Evolutionary conservation across 2,888 invertebrate genomes (phyloP).

Genomic region (Cantharis flavilabris): DNA sequence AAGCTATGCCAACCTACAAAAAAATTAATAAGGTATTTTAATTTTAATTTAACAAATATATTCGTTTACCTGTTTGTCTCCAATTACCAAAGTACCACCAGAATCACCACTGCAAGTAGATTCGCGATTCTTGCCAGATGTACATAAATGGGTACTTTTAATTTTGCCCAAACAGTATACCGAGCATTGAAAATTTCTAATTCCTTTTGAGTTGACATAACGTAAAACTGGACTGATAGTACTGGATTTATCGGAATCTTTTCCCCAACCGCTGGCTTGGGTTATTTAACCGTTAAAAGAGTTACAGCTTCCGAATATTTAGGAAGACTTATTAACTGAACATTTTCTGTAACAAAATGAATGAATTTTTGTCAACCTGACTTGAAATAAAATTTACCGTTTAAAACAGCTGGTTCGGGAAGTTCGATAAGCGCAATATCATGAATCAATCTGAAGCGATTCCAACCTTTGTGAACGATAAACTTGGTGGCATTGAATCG

Average conservation of each 20-base stretch:
- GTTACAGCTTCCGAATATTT: slow-evolving; percentile 15
- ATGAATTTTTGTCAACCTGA: not conserved
- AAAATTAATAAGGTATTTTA: not conserved
- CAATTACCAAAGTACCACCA: slow-evolving; percentile 33
- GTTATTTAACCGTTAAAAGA: slow-evolving; percentile 51
- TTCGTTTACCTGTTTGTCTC: slow-evolving; percentile 1
- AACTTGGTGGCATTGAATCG: slow-evolving; percentile 26
- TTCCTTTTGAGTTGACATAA: slow-evolving; percentile 52
- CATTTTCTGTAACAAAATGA: not conserved
- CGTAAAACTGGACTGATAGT: slow-evolving; percentile 54
- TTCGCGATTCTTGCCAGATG: slow-evolving; percentile 51
- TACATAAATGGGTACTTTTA: slow-evolving; percentile 57
- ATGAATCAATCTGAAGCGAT: slow-evolving; percentile 36
- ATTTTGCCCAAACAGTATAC: slow-evolving; percentile 30
- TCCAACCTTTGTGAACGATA: slow-evolving; percentile 30
- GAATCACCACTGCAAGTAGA: slow-evolving; percentile 60
- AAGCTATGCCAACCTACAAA: slow-evolving; percentile 36
- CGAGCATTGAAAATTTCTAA: slow-evolving; percentile 42
- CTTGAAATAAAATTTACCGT: slow-evolving; percentile 41
- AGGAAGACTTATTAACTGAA: not conserved
- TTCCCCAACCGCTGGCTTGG: slow-evolving; percentile 59
- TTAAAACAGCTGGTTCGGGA: slow-evolving; percentile 48
- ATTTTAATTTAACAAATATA: not conserved
- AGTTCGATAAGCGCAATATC: slow-evolving; percentile 57
- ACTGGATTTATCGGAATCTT: slow-evolving; percentile 41